Evolutionary conservation across 2,797 vertebrate species (phyloP), one percentile per base, ranked within the genome.

Genomic region (Bradypodion ventrale): DNA sequence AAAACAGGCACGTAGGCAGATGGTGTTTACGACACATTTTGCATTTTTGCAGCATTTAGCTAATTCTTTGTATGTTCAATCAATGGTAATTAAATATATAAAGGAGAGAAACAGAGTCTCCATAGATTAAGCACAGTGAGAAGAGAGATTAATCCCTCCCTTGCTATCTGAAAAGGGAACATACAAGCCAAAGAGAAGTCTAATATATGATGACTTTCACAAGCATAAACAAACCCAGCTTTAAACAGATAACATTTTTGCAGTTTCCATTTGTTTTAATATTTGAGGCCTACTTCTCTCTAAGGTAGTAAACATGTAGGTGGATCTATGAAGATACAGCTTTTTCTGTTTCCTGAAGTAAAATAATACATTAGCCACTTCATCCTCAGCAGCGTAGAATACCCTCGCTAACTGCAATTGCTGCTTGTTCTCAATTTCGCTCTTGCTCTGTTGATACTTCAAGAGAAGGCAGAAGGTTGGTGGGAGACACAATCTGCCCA

Each of bases 51-150:
- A 83, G 89, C 88, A 52, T 66, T 63, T 78, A 63, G 32, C 88
- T 44, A 79, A 49, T 83, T 89, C 91, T 93, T 92, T 90, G 87
- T 90, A 91, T 66, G 56, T 89, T 92, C 89, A 93, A 92, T 92
- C 93, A 93, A 89, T 88, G 88, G 75, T 94, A 94, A 94, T 92
- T 94, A 93, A 93, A 92, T 89, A 91, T 91, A 85, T 89, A 94
- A 74, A 21, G 89, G 92, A 90, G 92, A 91, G 83, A 93, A 60
- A 94, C 89, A 92, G 87, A 73, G 83, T 29, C 89, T 89, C 90
- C 87, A 92, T 75, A 90, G 89, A 65, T 16, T 4, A 73, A 87
- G 35, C 7, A 83, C 74, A 82, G 89, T 88, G 85, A 8, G 89
- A 91, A 5, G 19, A 66, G 29, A 15, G 35, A 80, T 84, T 87